Evolutionary conservation across 2,797 vertebrate species (phyloP).

Genomic region (Coracias cyanogaster): DNA sequence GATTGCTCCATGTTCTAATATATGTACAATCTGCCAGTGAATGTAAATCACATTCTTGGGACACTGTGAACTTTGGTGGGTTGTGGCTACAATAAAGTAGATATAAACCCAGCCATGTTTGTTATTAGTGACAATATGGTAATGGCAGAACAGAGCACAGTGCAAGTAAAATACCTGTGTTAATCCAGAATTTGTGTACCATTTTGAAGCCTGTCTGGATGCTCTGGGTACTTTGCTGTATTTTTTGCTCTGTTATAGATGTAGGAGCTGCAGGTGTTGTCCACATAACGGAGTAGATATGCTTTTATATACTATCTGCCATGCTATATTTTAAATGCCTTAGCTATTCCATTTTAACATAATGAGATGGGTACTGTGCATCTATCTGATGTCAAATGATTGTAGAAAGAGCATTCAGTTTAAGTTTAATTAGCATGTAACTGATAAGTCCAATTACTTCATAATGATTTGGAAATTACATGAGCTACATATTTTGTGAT

Average conservation of each 20-base stretch:
- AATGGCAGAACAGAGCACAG: neutral
- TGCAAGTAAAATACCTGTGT: neutral
- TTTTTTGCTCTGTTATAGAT: neutral
- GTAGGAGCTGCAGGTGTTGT: neutral
- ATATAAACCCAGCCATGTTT: neutral
- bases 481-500: slow-evolving; percentile 55
- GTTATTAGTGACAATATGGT: neutral
- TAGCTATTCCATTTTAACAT: slow-evolving; percentile 22
- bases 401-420: slow-evolving; percentile 53
- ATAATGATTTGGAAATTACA: slow-evolving; percentile 73
- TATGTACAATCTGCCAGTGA: neutral
- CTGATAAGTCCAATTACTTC: slow-evolving; percentile 73
- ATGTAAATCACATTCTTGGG: neutral
- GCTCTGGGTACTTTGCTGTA: neutral
- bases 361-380: slow-evolving; percentile 48
- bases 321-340: neutral
- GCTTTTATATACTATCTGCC: neutral
- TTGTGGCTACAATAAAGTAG: neutral
- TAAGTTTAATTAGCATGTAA: slow-evolving; percentile 75
- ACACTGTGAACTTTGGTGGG: neutral
- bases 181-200: neutral
- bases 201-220: neutral
- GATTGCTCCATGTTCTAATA: neutral
- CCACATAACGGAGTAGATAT: neutral
- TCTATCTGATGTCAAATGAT: slow-evolving; percentile 65